phyloP scores from a whole-genome alignment of 2,888 invertebrate species.

The Cephus pulcher region DNA sequence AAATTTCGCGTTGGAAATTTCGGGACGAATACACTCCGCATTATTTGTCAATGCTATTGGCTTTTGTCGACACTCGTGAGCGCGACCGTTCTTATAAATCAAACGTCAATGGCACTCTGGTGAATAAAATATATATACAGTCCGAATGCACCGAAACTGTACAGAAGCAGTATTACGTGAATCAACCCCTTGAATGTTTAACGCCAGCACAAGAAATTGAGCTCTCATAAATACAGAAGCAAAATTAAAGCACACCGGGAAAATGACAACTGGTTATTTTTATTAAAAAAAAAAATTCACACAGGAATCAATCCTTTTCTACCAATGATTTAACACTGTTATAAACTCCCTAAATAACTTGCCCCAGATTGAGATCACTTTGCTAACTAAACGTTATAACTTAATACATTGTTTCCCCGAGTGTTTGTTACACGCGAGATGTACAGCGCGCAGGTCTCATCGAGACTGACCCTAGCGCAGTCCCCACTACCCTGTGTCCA shows the following conservation, averaged over 20 bases:
- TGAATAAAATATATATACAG: background rate
- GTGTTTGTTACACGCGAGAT: background rate
- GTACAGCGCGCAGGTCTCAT: conserved; percentile 13
- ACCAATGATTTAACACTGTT: background rate
- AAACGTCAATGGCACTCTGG: background rate
- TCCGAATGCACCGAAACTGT: background rate
- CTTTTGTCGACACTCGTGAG: background rate
- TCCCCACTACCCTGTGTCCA: conserved; percentile 11
- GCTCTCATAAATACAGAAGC: background rate
- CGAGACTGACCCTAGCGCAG: conserved; percentile 20
- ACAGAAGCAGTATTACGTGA: background rate
- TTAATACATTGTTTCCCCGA: background rate
- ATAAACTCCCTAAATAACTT: background rate
- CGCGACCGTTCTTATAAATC: background rate
- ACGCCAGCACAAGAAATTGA: background rate
- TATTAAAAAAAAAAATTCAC: background rate
- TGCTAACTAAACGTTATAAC: background rate
- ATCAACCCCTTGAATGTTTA: background rate
- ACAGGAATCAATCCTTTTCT: background rate
- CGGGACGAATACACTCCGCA: background rate
- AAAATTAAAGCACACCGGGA: background rate
- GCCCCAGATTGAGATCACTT: background rate
- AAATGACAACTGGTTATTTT: background rate
- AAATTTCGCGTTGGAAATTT: background rate
- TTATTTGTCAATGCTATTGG: background rate